Evolutionary conservation across 2,888 invertebrate genomes (phyloP).

Genomic region (Frankliniella intonsa): DNA sequence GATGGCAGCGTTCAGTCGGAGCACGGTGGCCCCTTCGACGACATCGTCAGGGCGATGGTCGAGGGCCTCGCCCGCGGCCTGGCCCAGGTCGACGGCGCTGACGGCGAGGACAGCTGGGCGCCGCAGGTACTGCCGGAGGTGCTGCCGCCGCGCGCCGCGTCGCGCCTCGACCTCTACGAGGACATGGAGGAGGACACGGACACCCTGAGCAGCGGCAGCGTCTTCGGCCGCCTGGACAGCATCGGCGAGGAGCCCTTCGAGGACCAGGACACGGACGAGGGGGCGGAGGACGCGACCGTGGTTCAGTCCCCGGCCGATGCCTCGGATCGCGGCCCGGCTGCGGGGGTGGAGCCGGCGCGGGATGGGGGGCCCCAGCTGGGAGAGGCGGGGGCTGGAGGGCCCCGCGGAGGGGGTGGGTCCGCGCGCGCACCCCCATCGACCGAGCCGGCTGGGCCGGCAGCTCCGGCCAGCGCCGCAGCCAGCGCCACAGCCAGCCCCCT

Average conservation of each 20-base stretch:
- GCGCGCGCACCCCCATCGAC: conserved; percentile 18
- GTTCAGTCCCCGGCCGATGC: conserved; percentile 2
- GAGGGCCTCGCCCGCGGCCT: neutral
- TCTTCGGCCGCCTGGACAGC: conserved; percentile 21
- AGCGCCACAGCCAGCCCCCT: conserved; percentile 2
- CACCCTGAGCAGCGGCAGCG: conserved; percentile 11
- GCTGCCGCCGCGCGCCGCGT: conserved; percentile 3
- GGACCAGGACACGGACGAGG: neutral
- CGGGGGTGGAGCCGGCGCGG: neutral
- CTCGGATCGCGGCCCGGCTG: neutral
- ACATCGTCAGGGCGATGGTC: neutral
- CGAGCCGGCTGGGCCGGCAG: neutral
- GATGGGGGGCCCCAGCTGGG: neutral
- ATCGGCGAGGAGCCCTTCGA: conserved; percentile 4
- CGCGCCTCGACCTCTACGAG: conserved; percentile 9
- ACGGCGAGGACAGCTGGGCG: neutral
- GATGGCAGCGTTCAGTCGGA: neutral
- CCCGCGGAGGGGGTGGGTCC: neutral
- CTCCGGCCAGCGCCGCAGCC: neutral
- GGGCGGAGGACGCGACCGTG: neutral
- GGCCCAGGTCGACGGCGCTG: neutral
- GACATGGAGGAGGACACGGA: conserved; percentile 17
- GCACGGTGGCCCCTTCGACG: neutral
- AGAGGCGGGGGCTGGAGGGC: neutral
- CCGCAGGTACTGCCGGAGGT: neutral